These are phyloP conservation scores for Dipus sagitta DNA, from an alignment of 2,797 vertebrate genomes.

Conservation along the genomic window DNA sequence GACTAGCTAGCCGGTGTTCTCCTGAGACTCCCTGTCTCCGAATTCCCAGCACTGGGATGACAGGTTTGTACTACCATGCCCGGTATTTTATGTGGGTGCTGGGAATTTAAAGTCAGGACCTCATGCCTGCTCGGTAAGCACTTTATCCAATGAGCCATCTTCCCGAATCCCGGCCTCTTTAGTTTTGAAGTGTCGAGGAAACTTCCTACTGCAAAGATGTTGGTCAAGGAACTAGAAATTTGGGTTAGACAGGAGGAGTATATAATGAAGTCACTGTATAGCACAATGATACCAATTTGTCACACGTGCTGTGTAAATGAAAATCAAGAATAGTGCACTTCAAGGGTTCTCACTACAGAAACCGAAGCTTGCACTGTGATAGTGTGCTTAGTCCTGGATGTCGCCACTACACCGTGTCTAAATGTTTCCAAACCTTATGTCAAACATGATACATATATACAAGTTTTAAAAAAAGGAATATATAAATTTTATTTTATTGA, in stretches of 20 bases:
- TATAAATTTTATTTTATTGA: too few relatives aligned
- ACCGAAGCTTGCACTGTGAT: too few relatives aligned
- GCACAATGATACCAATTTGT: too few relatives aligned
- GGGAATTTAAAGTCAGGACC: too few relatives aligned
- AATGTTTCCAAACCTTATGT: neutral
- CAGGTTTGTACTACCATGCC: too few relatives aligned
- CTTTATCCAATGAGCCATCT: too few relatives aligned
- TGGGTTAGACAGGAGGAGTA: neutral
- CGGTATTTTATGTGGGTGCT: too few relatives aligned
- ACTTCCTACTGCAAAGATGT: neutral
- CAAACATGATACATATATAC: neutral
- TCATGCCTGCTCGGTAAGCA: too few relatives aligned
- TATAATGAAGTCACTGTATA: neutral
- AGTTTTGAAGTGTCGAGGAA: neutral
- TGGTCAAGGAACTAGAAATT: neutral
- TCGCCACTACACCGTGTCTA: neutral
- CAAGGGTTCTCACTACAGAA: neutral
- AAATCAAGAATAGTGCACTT: neutral
- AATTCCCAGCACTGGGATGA: too few relatives aligned
- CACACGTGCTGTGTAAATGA: neutral
- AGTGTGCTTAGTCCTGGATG: neutral
- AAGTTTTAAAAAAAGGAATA: too few relatives aligned
- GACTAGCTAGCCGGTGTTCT: too few relatives aligned
- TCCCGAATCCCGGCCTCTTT: neutral
- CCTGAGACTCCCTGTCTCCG: too few relatives aligned